Conservation (phyloP, 1,140 invertebrate species). For the Agrypnia vestita region DNA sequence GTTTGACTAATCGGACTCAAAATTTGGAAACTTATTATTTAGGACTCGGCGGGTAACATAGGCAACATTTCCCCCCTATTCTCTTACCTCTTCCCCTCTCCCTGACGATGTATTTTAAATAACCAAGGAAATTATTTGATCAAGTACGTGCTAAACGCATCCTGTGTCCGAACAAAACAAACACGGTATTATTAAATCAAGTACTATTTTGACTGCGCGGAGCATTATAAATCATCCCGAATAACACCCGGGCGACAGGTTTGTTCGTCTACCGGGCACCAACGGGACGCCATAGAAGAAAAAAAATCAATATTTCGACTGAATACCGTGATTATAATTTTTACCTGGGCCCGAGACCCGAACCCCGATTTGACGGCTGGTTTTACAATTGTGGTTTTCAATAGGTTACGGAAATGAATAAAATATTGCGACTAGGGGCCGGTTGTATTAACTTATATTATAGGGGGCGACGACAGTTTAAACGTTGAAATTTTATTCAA, state of each 20-base stretch:
- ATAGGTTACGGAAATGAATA: background rate
- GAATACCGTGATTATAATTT: slow-evolving; percentile 42
- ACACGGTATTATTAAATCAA: slow-evolving; percentile 19
- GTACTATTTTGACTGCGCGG: slow-evolving; percentile 14
- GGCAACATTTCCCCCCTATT: no score
- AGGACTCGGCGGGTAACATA: no score
- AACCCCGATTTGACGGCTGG: background rate
- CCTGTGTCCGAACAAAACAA: background rate
- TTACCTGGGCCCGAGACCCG: slow-evolving; percentile 17
- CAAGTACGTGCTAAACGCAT: slow-evolving; percentile 23
- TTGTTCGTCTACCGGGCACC: slow-evolving; percentile 1
- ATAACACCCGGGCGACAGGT: slow-evolving; percentile 29
- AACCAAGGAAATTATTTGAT: background rate
- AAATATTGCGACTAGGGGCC: no score
- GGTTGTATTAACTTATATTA: no score
- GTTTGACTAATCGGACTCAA: no score
- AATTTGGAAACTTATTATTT: no score
- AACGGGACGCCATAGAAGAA: slow-evolving; percentile 4
- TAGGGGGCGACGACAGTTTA: no score
- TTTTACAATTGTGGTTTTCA: background rate
- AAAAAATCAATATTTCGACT: slow-evolving; percentile 30
- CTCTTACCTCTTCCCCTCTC: no score
- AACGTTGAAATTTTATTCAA: no score
- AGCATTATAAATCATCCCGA: slow-evolving; percentile 20
- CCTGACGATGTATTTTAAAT: background rate